These are phyloP conservation scores for Erythrolamprus reginae DNA, from an alignment of 2,113 vertebrate genomes.

Conservation along the genomic window DNA sequence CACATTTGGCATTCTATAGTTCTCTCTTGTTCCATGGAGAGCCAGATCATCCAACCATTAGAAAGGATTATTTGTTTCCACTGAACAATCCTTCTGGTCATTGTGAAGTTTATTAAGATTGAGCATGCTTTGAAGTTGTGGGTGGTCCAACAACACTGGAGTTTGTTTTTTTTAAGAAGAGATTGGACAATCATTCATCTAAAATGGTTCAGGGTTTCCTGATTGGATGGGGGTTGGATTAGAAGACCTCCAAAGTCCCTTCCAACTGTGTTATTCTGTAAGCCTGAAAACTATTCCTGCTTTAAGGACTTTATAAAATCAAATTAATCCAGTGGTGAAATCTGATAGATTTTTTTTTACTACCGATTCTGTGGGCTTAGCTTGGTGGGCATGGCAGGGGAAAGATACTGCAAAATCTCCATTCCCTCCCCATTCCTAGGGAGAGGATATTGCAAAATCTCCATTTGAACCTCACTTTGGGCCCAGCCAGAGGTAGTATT, in stretches of 20 bases:
- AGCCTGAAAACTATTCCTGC: not conserved
- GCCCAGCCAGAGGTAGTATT: no score
- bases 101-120: not conserved
- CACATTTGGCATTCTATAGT: not conserved
- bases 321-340: not conserved
- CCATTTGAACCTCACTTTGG: no score
- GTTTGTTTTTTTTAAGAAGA: not conserved
- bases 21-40: not conserved
- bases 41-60: not conserved
- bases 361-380: no score
- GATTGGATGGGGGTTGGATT: not conserved
- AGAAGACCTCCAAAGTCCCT: not conserved
- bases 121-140: not conserved
- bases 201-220: not conserved
- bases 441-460: no score
- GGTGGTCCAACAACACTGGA: not conserved
- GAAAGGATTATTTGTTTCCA: not conserved
- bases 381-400: no score
- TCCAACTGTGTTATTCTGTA: not conserved
- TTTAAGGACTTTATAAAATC: not conserved
- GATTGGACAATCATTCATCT: not conserved
- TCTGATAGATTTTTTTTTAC: no score
- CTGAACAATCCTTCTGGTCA: not conserved
- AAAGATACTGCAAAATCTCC: no score
- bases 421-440: no score